A percentile compares a stretch with the other conserved stretches of the same genome.
phyloP scores from a whole-genome alignment of 2,888 invertebrate species.

The Xanthia togata region DNA sequence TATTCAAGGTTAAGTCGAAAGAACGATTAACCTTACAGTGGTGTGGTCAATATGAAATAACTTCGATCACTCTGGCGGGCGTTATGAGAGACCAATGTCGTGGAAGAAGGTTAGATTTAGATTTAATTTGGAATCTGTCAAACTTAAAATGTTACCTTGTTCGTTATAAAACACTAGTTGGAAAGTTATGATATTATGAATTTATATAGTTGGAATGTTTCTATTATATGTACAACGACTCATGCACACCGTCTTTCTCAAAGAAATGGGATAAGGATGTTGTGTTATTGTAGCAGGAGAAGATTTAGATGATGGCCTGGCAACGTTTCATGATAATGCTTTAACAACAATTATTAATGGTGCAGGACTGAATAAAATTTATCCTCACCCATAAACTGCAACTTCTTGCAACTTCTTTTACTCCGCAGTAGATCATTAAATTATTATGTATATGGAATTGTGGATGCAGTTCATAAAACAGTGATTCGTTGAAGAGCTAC shows the following conservation, averaged over 20 bases:
- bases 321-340: conserved; percentile 5
- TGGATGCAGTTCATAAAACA: conserved; percentile 28
- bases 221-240: background rate
- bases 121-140: conserved; percentile 28
- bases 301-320: background rate
- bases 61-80: conserved; percentile 16
- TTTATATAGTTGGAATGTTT: background rate
- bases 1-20: conserved; percentile 57
- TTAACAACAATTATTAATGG: background rate
- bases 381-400: background rate
- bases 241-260: background rate
- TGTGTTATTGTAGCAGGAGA: background rate
- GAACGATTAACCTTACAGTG: conserved; percentile 56
- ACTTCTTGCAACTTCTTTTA: background rate
- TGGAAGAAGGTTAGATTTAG: conserved; percentile 32
- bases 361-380: background rate
- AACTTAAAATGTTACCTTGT: conserved; percentile 22
- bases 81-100: conserved; percentile 36
- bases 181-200: conserved; percentile 2
- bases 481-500: conserved; percentile 4
- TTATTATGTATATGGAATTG: background rate
- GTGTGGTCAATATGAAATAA: conserved; percentile 48
- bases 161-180: background rate
- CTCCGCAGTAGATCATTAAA: background rate
- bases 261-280: too few relatives aligned